Base-by-base conservation (phyloP, 1,140 invertebrate genomes). In the Drosophila pseudoananassae region DNA sequence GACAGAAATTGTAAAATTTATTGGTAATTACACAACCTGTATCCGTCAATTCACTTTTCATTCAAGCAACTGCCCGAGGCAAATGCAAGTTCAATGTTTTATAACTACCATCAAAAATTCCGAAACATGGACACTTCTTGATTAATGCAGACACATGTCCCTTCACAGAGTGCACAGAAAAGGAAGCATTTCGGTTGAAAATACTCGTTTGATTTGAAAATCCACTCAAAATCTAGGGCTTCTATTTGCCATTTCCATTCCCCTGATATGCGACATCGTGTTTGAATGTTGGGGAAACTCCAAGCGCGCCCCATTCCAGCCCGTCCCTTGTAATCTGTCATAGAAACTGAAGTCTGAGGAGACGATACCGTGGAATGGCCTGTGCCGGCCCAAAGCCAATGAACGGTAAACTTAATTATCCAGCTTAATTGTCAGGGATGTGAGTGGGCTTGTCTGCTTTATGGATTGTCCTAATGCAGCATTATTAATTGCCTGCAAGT, bases 381-480 rank as follows among this genome's bases (percentile, higher is more conserved):
- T 1, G 43, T 65, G 20, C 23, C 58, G 40, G 27, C 40, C 29
- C 83, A 76, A 79, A 78, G 83, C 84, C 83, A 87, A 87, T 81
- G 81, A 90, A 90, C 85, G 85, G 89, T 87, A 90, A 90, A 90
- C 87, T 90, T 90, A 90, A 90, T 90, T 90, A 90, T 90, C 81
- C 78, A 68, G 66, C 78, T 78, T 90, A 89, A 89, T 89, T 89
- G 84, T 84, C 50, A 66, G 68, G 55, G 56, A 58, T 63, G 58
- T 77, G 68, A 71, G 71, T 70, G 50, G 71, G 61, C 33, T 71
- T 74, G 57, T 69, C 61, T 55, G 61, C 71, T 64, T 70, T 85
- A 76, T 76, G 85, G 85, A 85, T 90, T 81, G 61, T 80, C 82
- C 82, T 90, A 90, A 90, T 90, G 87, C 87, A 79, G 78, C 71